These are phyloP conservation scores for Apis florea DNA, from an alignment of 1,140 invertebrate species.

Conservation along the genomic window DNA sequence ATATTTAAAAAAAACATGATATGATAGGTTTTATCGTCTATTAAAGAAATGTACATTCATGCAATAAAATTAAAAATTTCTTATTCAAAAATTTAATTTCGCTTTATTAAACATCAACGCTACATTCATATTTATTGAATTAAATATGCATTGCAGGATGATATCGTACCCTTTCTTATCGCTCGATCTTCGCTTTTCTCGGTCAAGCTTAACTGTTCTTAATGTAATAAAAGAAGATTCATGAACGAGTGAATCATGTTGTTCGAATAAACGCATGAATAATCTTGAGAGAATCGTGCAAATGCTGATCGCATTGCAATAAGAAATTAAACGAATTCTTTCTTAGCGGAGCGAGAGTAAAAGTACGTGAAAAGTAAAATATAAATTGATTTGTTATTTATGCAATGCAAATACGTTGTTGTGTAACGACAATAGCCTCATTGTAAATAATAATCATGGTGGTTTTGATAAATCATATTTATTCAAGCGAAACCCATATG, in stretches of 20 bases:
- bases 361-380: conserved; percentile 36
- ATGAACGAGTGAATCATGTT: neutral
- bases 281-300: neutral
- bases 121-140: too few species aligned
- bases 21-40: too few species aligned
- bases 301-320: neutral
- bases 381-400: conserved; percentile 37
- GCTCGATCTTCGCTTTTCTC: neutral
- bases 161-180: neutral
- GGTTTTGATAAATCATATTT: conserved; percentile 13
- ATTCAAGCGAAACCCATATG: neutral
- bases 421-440: conserved; percentile 9
- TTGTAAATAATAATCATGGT: neutral
- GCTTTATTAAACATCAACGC: neutral
- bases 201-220: neutral
- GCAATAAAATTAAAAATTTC: too few species aligned
- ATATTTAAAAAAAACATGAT: too few species aligned
- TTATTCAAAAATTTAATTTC: neutral
- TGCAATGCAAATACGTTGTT: neutral
- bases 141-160: neutral
- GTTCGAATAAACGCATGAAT: neutral
- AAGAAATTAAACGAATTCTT: conserved; percentile 10
- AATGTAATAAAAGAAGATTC: neutral
- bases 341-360: neutral
- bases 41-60: too few species aligned